Percentiles rank a stretch among this genome's conserved stretches.
Evolutionary conservation across 2,113 vertebrate genomes (phyloP).

Genomic region (Salvelinus fontinalis): DNA sequence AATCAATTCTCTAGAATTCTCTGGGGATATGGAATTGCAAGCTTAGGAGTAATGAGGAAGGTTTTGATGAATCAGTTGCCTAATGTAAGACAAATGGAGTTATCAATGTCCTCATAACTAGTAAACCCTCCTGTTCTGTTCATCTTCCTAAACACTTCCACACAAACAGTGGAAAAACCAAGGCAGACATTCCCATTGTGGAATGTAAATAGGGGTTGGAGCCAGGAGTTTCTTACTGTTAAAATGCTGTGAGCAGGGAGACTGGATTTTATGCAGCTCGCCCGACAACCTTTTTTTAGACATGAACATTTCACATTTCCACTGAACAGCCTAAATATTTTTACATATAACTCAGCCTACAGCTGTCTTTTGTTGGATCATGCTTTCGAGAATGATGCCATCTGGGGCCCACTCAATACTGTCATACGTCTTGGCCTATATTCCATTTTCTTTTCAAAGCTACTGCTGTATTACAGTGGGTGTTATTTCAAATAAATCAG

Average conservation of each 20-base stretch:
- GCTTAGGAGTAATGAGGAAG: slow-evolving; percentile 5
- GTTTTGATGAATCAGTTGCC: slow-evolving; percentile 9
- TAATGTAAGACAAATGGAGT: slow-evolving; percentile 33
- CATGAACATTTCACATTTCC: not conserved
- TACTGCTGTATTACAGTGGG: no score
- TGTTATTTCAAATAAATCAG: no score
- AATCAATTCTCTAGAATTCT: slow-evolving; percentile 14
- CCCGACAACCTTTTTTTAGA: not conserved
- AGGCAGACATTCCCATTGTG: slow-evolving; percentile 49
- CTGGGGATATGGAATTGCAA: not conserved
- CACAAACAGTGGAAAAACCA: slow-evolving; percentile 67
- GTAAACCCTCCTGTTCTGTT: slow-evolving; percentile 33
- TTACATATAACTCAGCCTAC: no score
- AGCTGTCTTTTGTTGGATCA: no score
- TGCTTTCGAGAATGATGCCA: no score
- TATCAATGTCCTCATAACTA: slow-evolving; percentile 41
- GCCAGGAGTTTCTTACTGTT: slow-evolving; percentile 25
- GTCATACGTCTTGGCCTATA: no score
- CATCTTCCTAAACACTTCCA: slow-evolving; percentile 48
- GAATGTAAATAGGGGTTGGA: slow-evolving; percentile 68
- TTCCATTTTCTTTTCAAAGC: no score
- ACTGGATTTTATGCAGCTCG: not conserved
- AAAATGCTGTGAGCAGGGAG: slow-evolving; percentile 31
- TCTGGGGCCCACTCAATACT: no score
- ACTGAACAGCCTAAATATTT: not conserved